Conservation (phyloP, 2,888 invertebrate genomes). For the Gymnocheta viridis region DNA sequence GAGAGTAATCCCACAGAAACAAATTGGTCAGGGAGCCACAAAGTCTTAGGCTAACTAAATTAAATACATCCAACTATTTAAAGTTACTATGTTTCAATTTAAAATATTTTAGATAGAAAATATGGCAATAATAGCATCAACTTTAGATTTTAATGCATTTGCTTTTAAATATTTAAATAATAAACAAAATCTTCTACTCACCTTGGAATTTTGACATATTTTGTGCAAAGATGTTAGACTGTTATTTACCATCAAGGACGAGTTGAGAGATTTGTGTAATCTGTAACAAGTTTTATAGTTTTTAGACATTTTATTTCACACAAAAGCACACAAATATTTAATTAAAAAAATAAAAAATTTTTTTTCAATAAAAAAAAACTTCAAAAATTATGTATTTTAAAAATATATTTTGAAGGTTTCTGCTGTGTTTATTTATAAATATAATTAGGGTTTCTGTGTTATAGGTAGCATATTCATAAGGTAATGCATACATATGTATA, state of each 20-base stretch:
- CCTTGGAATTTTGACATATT: slow-evolving; percentile 38
- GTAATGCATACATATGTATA: too few relatives aligned
- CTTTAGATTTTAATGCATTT: neutral
- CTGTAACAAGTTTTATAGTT: slow-evolving; percentile 28
- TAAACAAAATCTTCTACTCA: slow-evolving; percentile 26
- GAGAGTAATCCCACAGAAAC: too few relatives aligned
- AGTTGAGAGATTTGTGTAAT: neutral
- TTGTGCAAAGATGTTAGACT: slow-evolving; percentile 59
- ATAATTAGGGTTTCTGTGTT: neutral
- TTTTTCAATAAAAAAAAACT: slow-evolving; percentile 1
- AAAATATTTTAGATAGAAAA: too few relatives aligned
- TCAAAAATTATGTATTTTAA: neutral
- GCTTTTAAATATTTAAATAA: neutral
- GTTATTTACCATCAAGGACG: neutral
- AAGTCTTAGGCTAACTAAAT: too few relatives aligned
- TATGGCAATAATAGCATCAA: too few relatives aligned
- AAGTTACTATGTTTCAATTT: too few relatives aligned
- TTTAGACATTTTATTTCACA: slow-evolving; percentile 33
- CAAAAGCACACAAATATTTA: neutral
- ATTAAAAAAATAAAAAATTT: neutral
- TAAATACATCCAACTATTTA: too few relatives aligned
- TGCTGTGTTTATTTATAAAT: too few relatives aligned
- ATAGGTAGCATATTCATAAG: too few relatives aligned
- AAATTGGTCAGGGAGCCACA: too few relatives aligned
- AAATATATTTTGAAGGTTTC: neutral